Evolutionary conservation across 2,888 invertebrate species (phyloP), one percentile per base, ranked within the genome.

Genomic region (Apotomis betuletana): DNA sequence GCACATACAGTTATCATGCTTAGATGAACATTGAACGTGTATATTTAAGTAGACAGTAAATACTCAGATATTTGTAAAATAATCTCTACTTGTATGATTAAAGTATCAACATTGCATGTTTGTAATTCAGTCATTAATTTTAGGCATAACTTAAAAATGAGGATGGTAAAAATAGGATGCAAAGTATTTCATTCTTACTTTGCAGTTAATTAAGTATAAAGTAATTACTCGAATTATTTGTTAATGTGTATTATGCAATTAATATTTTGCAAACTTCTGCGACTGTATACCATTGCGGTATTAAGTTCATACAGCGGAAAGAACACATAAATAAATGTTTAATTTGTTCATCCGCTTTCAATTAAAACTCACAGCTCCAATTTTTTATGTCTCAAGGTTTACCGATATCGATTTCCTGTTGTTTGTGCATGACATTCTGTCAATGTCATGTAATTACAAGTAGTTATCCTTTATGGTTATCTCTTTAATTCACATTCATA

Each of bases 221-320:
- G n/a, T n/a, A 27, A 27, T 27, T 27, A 27, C 1, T 27, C 27
- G 27, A 27, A 27, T 27, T 27, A 1, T 27, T 10, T 68, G 54
- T n/a, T n/a, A 0, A 8, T 8, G 13, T 60, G 6, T 52, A 27
- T 49, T 9, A 51, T 65, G 15, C 13, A 27, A 46, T 61, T 41
- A 13, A 60, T 60, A 61, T 52, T 71, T 68, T 12, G 63, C 67
- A 61, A 51, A 51, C 41, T 44, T 62, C 55, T 41, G 15, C 54
- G 52, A n/a, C 52, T 36, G 27, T n/a, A 52, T 9, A 46, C 46
- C 46, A 44, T 10, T 12, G 36, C 55, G 62, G 57, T 61, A 61
- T 64, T 54, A 58, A 57, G 52, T 67, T 51, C 58, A 52, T 38
- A 41, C 46, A 52, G 41, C 62, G 67, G 72, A 72, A 72, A 72